These are phyloP conservation scores for Zaprionus ghesquierei DNA, from an alignment of 1,140 invertebrate genomes.

Conservation along the genomic window DNA sequence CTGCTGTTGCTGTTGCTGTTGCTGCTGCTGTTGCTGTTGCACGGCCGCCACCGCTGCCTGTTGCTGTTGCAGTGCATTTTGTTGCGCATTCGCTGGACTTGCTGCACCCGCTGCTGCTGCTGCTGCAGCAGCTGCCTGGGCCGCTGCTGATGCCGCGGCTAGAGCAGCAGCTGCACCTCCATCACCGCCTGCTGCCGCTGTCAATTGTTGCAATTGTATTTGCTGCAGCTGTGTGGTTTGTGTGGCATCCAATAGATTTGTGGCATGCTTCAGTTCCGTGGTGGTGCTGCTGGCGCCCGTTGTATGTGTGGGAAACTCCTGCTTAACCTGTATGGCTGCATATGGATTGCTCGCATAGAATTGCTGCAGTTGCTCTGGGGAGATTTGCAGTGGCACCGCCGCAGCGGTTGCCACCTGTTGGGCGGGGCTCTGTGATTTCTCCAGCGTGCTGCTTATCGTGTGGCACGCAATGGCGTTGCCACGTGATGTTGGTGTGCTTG, in stretches of 20 bases:
- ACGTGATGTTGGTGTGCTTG: conserved; percentile 37
- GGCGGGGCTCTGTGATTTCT: conserved; percentile 82
- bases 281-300: conserved; percentile 20
- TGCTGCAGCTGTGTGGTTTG: conserved; percentile 73
- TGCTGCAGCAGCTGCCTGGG: conserved; percentile 11
- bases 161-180: conserved; percentile 75
- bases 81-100: conserved; percentile 62
- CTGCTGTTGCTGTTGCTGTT: conserved; percentile 32
- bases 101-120: conserved; percentile 56
- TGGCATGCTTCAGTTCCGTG: conserved; percentile 79
- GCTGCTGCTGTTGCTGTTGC: conserved; percentile 55
- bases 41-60: conserved; percentile 67
- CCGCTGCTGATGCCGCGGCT: conserved; percentile 70
- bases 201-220: conserved; percentile 83
- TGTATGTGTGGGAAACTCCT: conserved; percentile 81
- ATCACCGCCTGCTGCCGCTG: conserved; percentile 48
- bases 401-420: conserved; percentile 78
- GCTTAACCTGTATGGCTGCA: conserved; percentile 84
- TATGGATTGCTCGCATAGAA: conserved; percentile 74
- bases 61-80: conserved; percentile 70
- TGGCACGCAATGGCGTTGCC: conserved; percentile 30
- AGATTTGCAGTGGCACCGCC: conserved; percentile 77
- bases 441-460: conserved; percentile 68
- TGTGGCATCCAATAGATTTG: conserved; percentile 74
- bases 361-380: conserved; percentile 80